A percentile compares a stretch with the other conserved stretches of the same genome.
These are phyloP conservation scores for Nomada lathburiana DNA, from an alignment of 2,888 invertebrate species.

Conservation along the genomic window DNA sequence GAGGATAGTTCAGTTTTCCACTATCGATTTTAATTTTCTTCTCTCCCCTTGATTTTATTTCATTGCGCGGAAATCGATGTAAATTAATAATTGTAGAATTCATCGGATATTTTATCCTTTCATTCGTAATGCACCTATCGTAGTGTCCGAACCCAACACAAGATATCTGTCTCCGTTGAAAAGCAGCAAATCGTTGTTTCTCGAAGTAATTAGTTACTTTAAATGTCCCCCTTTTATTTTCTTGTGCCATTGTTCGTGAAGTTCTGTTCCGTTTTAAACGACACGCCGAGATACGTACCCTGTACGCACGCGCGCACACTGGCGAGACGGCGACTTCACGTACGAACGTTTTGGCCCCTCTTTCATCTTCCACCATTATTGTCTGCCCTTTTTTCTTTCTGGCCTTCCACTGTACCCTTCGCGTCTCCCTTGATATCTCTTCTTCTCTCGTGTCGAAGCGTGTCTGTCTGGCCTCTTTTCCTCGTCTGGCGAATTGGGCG, in stretches of 20 bases:
- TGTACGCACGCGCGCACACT: conserved; percentile 5
- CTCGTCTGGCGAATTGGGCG: conserved; percentile 29
- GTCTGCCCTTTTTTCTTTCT: conserved; percentile 62
- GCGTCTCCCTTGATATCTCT: conserved; percentile 41
- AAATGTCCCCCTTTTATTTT: conserved; percentile 19
- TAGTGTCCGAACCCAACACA: too few relatives aligned
- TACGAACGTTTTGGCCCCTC: conserved; percentile 53
- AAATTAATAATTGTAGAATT: too few relatives aligned
- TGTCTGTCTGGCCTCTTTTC: conserved; percentile 57
- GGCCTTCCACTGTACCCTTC: conserved; percentile 47
- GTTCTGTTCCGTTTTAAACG: conserved; percentile 28
- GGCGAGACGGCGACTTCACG: conserved; percentile 19
- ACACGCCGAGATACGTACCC: conserved; percentile 9
- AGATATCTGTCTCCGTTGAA: neutral
- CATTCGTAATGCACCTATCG: too few relatives aligned
- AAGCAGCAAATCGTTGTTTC: conserved; percentile 16
- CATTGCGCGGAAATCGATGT: too few relatives aligned
- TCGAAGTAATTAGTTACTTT: conserved; percentile 31
- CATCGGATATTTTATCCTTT: too few relatives aligned
- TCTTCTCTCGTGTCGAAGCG: conserved; percentile 54
- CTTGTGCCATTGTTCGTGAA: neutral
- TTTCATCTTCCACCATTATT: conserved; percentile 71
- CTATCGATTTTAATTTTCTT: too few relatives aligned
- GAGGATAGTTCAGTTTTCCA: too few relatives aligned
- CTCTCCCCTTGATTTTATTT: too few relatives aligned